Base-by-base conservation (phyloP, 2,113 vertebrate species). In the Seriola dumerili region DNA sequence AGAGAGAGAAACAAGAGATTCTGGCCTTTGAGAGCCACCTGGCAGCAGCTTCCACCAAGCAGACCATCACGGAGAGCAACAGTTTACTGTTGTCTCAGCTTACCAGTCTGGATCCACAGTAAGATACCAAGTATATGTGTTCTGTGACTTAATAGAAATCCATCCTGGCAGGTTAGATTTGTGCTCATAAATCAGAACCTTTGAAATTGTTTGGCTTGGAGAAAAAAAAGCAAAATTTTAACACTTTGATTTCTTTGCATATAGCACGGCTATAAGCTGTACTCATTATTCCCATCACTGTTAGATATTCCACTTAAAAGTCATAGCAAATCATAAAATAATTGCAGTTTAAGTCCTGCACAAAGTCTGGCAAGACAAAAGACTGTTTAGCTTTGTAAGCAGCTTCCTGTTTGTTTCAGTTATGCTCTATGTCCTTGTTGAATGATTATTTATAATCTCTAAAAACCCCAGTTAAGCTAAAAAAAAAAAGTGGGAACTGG, bases 11-110 rank as follows among this genome's bases (percentile, higher is more conserved):
- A 83, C 98, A 99, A 80, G 98, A 99, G 84, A 99, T 99, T 76
- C 92, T 99, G 88, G 98, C 98, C 2, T 99, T 99, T 4, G 98
- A 99, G 87, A 99, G 98, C 66, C 98, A 99, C 84, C 91, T 99
- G 90, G 98, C 98, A 0, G 98, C 98, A 0, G 98, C 98, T 0
- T 99, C 98, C 80, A 99, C 98, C 59, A 99, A 99, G 83, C 98
- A 99, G 93, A 99, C 98, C 46, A 99, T 99, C 93, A 99, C 98
- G 0, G 98, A 99, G 94, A 99, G 95, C 93, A 99, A 98, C 94
- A 99, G 98, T 87, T 94, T 99, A 64, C 93, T 99, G 54, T 91
- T 99, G 78, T 99, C 97, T 0, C 98, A 99, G 95, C 96, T 99
- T 8, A 99, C 98, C 71, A 98, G 97, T 85, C 92, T 99, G 79